Percentiles rank a stretch among this genome's conserved stretches.
These are phyloP conservation scores for Coilia nasus DNA, from an alignment of 2,797 vertebrate species.

Conservation along the genomic window DNA sequence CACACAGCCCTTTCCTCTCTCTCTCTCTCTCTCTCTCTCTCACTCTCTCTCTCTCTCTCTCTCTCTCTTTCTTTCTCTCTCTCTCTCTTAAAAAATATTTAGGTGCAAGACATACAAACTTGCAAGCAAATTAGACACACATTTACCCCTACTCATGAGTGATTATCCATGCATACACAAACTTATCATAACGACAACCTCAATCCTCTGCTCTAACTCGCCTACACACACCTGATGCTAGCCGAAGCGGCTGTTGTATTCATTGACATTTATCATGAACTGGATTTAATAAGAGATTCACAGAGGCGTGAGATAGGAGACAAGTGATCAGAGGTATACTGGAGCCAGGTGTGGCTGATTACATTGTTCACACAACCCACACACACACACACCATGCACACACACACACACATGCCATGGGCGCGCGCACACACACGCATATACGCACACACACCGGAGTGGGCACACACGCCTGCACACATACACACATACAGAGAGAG, in stretches of 20 bases:
- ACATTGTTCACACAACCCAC: neutral
- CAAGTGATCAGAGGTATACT: neutral
- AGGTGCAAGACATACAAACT: neutral
- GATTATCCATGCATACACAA: neutral
- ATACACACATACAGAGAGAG: neutral
- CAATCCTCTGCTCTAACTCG: neutral
- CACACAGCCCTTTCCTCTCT: neutral
- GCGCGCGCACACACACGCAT: neutral
- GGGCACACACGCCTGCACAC: neutral
- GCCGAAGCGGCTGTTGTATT: conserved; percentile 24
- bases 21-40: neutral
- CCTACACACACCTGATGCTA: conserved; percentile 18
- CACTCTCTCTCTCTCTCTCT: neutral
- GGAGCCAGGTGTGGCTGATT: neutral
- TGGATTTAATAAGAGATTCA: conserved; percentile 20
- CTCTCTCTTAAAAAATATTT: too few species aligned
- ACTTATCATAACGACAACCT: conserved; percentile 6
- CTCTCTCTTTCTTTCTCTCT: neutral
- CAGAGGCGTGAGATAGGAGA: conserved; percentile 16
- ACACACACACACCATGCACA: neutral
- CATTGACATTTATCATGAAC: conserved; percentile 45
- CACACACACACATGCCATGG: neutral
- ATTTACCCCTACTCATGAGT: neutral
- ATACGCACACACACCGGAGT: neutral
- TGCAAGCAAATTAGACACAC: neutral